Evolutionary conservation across 2,888 invertebrate genomes (phyloP), one percentile per base, ranked within the genome.

Genomic region (Monopis laevigella): DNA sequence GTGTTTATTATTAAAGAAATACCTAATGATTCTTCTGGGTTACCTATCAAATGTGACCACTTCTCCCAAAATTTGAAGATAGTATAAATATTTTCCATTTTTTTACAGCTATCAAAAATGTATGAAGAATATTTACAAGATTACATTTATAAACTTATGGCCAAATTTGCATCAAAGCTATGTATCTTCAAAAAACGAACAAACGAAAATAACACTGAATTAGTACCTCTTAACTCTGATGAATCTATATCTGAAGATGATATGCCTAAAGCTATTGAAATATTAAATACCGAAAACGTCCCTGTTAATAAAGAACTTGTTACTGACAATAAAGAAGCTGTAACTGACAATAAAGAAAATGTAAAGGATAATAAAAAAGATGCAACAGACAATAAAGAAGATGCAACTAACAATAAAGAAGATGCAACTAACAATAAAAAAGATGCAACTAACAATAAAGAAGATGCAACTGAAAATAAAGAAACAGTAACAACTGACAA

Each of bases 71-170:
- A 10, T 24, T 24, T 6, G 6, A 24, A 24, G 10, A 24, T 24
- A 24, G 24, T 7, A 10, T 24, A 24, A 10, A 24, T 24, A 7
- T 7, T 10, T n/a, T 8, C 3, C 17, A 2, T 38, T 46, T 41
- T 54, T 40, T 62, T 83, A 18, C 68, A 89, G 86, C 62, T 92
- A 10, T 88, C 88, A 3, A 87, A 85, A 69, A 86, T 88, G 84
- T 90, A 88, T 36, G 89, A 91, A 66, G 88, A 89, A 54, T 88
- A 87, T 55, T 67, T 90, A 38, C 89, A 90, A 62, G 86, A 86
- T 53, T 71, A 85, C 45, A 62, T 84, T 6, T 80, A 84, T 51
- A 75, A 64, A 52, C 51, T 78, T 29, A 61, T 82, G 52, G 68
- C 82, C 0, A 80, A 69, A 58, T 44, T 74, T 12, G 71, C 59